These are phyloP conservation scores for Pseudomyrmex dendroicus DNA, from an alignment of 1,140 invertebrate genomes.

Conservation along the genomic window DNA sequence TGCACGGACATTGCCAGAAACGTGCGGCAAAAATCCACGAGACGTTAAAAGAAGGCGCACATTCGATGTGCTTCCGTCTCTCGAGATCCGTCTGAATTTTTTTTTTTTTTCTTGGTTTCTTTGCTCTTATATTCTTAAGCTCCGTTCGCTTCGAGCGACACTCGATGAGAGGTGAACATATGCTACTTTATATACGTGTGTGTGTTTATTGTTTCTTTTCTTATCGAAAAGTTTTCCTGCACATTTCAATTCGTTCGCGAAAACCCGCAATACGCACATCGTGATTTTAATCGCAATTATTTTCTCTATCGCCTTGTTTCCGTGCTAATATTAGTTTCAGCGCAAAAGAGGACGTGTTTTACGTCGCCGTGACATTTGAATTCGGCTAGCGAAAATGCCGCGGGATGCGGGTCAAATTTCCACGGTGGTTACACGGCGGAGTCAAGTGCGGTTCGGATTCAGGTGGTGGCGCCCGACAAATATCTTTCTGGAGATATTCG, in stretches of 20 bases:
- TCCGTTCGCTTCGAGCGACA: not conserved
- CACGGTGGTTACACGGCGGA: constrained; percentile 2
- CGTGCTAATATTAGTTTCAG: too few species aligned
- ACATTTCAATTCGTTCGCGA: too few species aligned
- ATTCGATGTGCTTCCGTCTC: constrained; percentile 16
- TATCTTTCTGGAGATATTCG: constrained; percentile 58
- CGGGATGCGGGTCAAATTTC: constrained; percentile 27
- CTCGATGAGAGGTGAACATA: constrained; percentile 9
- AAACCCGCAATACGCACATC: too few species aligned
- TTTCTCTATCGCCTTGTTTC: too few species aligned
- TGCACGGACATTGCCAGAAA: not conserved
- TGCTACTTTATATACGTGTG: not conserved
- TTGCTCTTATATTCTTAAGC: not conserved
- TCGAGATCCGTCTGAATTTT: constrained; percentile 1
- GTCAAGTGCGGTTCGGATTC: constrained; percentile 51
- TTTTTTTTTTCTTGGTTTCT: not conserved
- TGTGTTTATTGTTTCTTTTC: too few species aligned
- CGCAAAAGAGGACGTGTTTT: constrained; percentile 3
- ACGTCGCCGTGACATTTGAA: constrained; percentile 15
- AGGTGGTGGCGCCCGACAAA: constrained; percentile 16
- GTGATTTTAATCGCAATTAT: too few species aligned
- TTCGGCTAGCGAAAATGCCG: constrained; percentile 4
- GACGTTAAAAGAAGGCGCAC: constrained; percentile 4
- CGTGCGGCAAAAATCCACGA: constrained; percentile 1
- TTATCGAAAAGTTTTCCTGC: too few species aligned